phyloP scores from a whole-genome alignment of 2,888 invertebrate species.

The Smittia sp. region DNA sequence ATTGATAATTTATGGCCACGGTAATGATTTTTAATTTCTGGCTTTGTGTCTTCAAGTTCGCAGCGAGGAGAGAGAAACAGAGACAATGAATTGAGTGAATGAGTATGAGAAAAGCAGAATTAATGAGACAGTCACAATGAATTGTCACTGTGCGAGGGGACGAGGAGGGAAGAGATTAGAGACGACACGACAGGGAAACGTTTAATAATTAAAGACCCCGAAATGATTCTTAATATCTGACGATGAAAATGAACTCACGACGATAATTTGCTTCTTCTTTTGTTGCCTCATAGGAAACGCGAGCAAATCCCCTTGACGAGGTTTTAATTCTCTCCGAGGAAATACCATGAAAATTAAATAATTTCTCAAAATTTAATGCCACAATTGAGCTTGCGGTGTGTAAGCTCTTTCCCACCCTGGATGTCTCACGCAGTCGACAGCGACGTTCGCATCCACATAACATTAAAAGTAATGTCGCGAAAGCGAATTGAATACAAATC shows the following conservation, averaged over 20 bases:
- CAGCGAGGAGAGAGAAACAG: conserved; percentile 37
- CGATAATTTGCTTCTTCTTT: too few species aligned
- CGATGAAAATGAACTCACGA: not conserved
- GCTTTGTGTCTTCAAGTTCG: conserved; percentile 62
- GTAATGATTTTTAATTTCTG: conserved; percentile 85
- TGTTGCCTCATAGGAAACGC: too few species aligned
- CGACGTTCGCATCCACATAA: not conserved
- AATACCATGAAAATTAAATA: too few species aligned
- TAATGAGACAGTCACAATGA: conserved; percentile 46
- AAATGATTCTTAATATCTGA: not conserved
- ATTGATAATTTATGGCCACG: conserved; percentile 91
- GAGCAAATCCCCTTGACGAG: too few species aligned
- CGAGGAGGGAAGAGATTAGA: not conserved
- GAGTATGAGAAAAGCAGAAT: not conserved
- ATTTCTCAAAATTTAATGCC: too few species aligned
- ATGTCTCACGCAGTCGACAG: not conserved
- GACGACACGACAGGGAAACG: not conserved
- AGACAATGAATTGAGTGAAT: not conserved
- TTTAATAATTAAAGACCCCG: not conserved
- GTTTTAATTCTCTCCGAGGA: too few species aligned
- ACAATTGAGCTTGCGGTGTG: too few species aligned
- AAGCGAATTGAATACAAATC: conserved; percentile 37
- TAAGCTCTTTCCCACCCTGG: not conserved
- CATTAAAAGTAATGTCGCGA: conserved; percentile 28
- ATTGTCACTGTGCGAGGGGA: not conserved